phyloP scores from a whole-genome alignment of 2,888 invertebrate genomes.

The Strigamia crassipes region DNA sequence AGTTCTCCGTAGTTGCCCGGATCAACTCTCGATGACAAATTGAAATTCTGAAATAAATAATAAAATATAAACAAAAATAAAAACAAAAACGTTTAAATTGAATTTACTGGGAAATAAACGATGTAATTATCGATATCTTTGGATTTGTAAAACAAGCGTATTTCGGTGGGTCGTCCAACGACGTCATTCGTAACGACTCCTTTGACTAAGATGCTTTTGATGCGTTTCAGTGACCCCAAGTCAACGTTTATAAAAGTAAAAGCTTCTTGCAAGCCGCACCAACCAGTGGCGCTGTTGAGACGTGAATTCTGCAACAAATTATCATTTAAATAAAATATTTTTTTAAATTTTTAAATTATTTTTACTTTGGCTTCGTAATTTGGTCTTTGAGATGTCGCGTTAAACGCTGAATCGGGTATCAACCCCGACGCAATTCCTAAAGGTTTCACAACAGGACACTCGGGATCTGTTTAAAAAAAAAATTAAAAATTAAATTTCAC shows the following conservation, averaged over 20 bases:
- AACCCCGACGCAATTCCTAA: constrained; percentile 87
- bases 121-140: constrained; percentile 92
- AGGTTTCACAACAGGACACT: constrained; percentile 89
- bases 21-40: constrained; percentile 83
- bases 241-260: constrained; percentile 96
- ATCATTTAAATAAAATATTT: neutral
- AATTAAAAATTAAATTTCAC: too few relatives aligned
- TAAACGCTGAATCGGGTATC: constrained; percentile 93
- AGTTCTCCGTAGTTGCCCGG: constrained; percentile 96
- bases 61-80: neutral
- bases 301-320: constrained; percentile 68
- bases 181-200: constrained; percentile 94
- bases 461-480: constrained; percentile 68
- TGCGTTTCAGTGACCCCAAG: constrained; percentile 86
- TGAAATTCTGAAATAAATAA: constrained; percentile 72
- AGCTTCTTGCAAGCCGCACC: constrained; percentile 91
- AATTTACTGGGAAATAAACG: constrained; percentile 86
- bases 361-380: constrained; percentile 54
- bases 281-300: constrained; percentile 89
- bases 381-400: constrained; percentile 84
- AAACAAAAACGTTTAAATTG: too few relatives aligned
- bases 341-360: too few relatives aligned
- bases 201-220: constrained; percentile 90
- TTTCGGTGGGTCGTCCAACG: constrained; percentile 93
- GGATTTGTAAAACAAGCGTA: constrained; percentile 95